Evolutionary conservation across 1,140 invertebrate species (phyloP), one percentile per base, ranked within the genome.

Genomic region (Heliothis subflexa): DNA sequence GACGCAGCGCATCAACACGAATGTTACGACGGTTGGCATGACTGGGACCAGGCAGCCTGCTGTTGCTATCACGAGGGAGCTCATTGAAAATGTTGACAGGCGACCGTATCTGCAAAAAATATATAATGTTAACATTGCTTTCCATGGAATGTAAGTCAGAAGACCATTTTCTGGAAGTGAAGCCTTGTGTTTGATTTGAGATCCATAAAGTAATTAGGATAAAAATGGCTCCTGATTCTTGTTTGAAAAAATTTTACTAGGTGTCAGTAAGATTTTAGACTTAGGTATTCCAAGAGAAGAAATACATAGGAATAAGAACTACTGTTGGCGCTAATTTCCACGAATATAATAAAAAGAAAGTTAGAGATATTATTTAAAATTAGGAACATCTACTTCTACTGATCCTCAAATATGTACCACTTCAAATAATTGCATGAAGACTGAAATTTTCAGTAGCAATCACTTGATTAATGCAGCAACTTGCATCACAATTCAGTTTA

Each of bases 41-140:
- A 81, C 49, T 28, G 70, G 84, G 4, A 91, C 81, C 0, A 91
- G 59, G 40, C 84, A 87, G 18, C 91, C 91, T 4, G 86, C 74
- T 45, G 88, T 61, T 0, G 78, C 80, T 7, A 88, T 66, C 7
- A 88, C 78, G 0, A 89, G 64, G 52, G 86, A 88, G 25, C 82
- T 79, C 1, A 83, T 10, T 0, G 81, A 76, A 54, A 86, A 91
- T 33, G 82, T 81, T 18, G 59, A 77, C 1, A 89, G 83, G 10
- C 91, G 86, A 2, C 91, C 91, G 64, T 76, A 89, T 68, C 91
- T 92, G 82, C 40, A 87, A 66, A 21, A 18, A n/a, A n/a, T 12
- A n/a, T 12, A 3, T 0, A 62, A 3, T 62, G n/a, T 40, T 14
- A 40, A 7, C n/a, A n/a, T 1, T 2, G n/a, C 10, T n/a, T 3